Evolutionary conservation across 2,888 invertebrate species (phyloP).

Genomic region (Cosmopolites sordidus): DNA sequence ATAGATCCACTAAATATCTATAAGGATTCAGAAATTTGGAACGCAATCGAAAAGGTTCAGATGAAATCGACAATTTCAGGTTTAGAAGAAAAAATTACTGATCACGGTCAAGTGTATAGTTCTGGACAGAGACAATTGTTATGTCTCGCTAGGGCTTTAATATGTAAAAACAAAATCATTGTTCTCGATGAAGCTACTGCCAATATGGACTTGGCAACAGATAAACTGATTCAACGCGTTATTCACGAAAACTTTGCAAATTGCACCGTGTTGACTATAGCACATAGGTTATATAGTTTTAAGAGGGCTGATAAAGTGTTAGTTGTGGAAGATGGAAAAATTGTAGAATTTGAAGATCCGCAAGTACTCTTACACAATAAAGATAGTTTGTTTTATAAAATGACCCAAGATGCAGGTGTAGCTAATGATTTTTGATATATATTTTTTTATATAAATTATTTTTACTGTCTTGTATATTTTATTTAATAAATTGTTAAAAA

Average conservation of each 20-base stretch:
- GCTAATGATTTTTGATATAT: slow-evolving; percentile 11
- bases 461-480: not conserved
- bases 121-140: slow-evolving; percentile 61
- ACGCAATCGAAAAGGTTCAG: slow-evolving; percentile 77
- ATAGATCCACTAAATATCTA: slow-evolving; percentile 84
- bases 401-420: slow-evolving; percentile 62
- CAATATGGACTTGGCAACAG: slow-evolving; percentile 75
- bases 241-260: slow-evolving; percentile 68
- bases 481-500: too few species aligned
- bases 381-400: slow-evolving; percentile 52
- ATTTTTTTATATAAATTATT: not conserved
- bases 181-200: slow-evolving; percentile 70
- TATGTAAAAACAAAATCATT: slow-evolving; percentile 46
- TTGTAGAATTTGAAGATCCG: slow-evolving; percentile 70
- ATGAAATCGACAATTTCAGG: slow-evolving; percentile 62
- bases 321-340: slow-evolving; percentile 73
- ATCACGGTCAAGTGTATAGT: slow-evolving; percentile 54
- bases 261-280: slow-evolving; percentile 79
- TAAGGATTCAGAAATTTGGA: slow-evolving; percentile 75
- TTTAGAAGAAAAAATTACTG: slow-evolving; percentile 66
- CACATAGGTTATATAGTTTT: slow-evolving; percentile 77
- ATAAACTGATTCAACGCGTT: slow-evolving; percentile 68
- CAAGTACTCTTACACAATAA: slow-evolving; percentile 53
- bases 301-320: slow-evolving; percentile 79
- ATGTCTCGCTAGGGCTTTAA: slow-evolving; percentile 63